Conservation (phyloP, 2,888 invertebrate genomes). For the Tetrapedia diversipes region DNA sequence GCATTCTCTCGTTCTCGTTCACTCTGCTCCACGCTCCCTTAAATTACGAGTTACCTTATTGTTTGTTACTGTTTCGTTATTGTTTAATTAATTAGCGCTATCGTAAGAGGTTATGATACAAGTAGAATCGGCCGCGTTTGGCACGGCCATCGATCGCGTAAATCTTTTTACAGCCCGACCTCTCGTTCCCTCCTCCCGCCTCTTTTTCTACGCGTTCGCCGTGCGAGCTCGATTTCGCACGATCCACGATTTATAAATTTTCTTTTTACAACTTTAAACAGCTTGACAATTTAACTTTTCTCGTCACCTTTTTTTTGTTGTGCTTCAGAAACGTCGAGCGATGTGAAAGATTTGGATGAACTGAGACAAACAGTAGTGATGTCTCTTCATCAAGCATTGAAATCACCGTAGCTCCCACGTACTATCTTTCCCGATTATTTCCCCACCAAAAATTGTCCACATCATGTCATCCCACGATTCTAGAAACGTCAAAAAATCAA, state of each 20-base stretch:
- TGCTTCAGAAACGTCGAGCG: too few species aligned
- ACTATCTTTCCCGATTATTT: background rate
- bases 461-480: too few species aligned
- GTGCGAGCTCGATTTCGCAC: constrained; percentile 19
- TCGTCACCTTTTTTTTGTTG: too few species aligned
- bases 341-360: too few species aligned
- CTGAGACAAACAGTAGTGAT: background rate
- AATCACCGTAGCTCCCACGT: background rate
- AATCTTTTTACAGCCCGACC: constrained; percentile 59
- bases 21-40: constrained; percentile 41
- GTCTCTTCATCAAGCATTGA: constrained; percentile 11
- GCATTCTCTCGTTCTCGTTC: constrained; percentile 22
- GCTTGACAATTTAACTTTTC: too few species aligned
- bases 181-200: background rate
- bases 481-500: constrained; percentile 1
- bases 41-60: constrained; percentile 69
- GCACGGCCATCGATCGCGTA: constrained; percentile 52
- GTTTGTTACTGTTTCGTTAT: constrained; percentile 70
- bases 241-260: constrained; percentile 13
- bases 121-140: constrained; percentile 69
- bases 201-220: background rate
- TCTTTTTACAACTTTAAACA: too few species aligned
- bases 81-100: constrained; percentile 69
- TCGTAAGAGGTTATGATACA: constrained; percentile 75
- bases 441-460: too few species aligned